Conservation (phyloP, 1,140 invertebrate genomes). For the Macrostomum lignano region DNA sequence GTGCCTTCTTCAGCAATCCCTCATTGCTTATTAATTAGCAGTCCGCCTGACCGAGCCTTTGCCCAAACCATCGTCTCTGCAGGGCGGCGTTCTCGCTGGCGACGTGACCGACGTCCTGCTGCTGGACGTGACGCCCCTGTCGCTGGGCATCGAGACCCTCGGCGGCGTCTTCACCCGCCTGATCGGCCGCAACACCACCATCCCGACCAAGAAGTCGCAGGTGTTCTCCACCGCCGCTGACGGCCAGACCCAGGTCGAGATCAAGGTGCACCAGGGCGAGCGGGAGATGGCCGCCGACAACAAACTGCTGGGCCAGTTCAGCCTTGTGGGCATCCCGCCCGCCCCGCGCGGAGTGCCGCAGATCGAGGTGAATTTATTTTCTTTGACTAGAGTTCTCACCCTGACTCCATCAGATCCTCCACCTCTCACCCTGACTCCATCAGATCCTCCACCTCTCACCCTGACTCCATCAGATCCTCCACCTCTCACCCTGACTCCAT, state of each 20-base stretch:
- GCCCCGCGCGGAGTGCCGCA: constrained; percentile 72
- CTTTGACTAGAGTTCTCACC: no score
- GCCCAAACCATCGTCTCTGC: no score
- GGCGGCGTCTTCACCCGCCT: constrained; percentile 82
- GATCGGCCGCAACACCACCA: constrained; percentile 74
- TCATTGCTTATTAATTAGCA: no score
- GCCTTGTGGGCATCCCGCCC: constrained; percentile 67
- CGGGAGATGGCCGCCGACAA: constrained; percentile 81
- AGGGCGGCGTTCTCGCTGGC: constrained; percentile 68
- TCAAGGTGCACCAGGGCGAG: constrained; percentile 80
- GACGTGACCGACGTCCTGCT: constrained; percentile 83
- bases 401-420: no score
- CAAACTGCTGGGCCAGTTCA: constrained; percentile 71
- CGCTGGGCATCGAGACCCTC: constrained; percentile 64
- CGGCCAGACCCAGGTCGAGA: constrained; percentile 73
- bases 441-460: no score
- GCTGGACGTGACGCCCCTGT: constrained; percentile 86
- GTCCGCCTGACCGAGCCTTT: no score
- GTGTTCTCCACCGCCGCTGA: constrained; percentile 80
- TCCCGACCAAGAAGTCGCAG: constrained; percentile 88
- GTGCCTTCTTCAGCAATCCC: no score
- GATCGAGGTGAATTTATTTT: constrained; percentile 79
- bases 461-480: no score
- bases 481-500: no score
- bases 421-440: no score